Percentiles rank a stretch among this genome's conserved stretches.
Evolutionary conservation across 2,113 vertebrate genomes (phyloP).

Genomic region (Marmota monax): DNA sequence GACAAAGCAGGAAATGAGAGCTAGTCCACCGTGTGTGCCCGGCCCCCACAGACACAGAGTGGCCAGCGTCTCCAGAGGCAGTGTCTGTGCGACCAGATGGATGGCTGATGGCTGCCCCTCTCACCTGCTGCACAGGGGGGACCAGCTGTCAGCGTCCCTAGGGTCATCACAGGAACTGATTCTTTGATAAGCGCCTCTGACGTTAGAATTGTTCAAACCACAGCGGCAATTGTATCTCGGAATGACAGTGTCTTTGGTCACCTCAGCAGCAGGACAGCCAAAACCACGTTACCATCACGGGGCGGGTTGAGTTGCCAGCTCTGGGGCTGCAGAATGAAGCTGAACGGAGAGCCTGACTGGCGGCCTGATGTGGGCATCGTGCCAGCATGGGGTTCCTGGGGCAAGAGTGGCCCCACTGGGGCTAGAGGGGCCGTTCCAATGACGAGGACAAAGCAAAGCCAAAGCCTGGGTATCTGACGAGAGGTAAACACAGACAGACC

Average conservation of each 20-base stretch:
- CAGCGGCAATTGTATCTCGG: background rate
- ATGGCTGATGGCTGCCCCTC: accelerated
- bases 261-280: background rate
- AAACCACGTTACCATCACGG: accelerated
- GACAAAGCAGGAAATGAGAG: background rate
- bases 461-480: background rate
- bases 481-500: background rate
- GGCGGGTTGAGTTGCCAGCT: background rate
- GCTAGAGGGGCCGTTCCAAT: accelerated
- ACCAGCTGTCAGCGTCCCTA: background rate
- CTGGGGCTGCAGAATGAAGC: background rate
- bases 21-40: accelerated
- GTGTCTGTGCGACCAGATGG: background rate
- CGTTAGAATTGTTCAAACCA: background rate
- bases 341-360: background rate
- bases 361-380: accelerated
- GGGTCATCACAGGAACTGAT: background rate
- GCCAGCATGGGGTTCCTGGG: background rate
- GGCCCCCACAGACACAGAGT: accelerated
- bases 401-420: background rate
- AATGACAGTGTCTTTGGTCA: background rate
- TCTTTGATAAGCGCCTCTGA: background rate
- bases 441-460: background rate
- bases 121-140: background rate
- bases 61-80: background rate